phyloP scores from a whole-genome alignment of 2,888 invertebrate genomes.

The Leucoma salicis region DNA sequence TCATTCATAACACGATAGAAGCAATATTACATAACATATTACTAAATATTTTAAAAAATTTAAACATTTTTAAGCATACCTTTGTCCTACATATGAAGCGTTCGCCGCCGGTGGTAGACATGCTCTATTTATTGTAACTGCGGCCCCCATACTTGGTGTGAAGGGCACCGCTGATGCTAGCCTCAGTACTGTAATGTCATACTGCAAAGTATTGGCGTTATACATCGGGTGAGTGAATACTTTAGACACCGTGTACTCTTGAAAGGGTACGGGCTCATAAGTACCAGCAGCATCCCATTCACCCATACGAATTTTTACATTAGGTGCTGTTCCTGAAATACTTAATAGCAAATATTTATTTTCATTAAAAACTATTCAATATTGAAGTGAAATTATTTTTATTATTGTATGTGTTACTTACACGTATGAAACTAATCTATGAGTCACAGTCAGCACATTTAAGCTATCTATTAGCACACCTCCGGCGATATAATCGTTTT shows the following conservation, averaged over 20 bases:
- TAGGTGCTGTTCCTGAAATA: constrained; percentile 71
- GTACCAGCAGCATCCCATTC: constrained; percentile 88
- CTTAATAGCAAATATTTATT: constrained; percentile 31
- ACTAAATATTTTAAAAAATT: too few species aligned
- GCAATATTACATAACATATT: too few species aligned
- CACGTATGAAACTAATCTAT: constrained; percentile 84
- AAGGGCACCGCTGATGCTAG: constrained; percentile 83
- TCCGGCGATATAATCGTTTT: constrained; percentile 86
- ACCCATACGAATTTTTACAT: constrained; percentile 86
- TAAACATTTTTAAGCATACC: too few species aligned
- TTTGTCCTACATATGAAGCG: constrained; percentile 72
- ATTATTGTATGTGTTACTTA: constrained; percentile 56
- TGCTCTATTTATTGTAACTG: constrained; percentile 82
- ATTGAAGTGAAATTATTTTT: not conserved
- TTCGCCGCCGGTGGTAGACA: constrained; percentile 79
- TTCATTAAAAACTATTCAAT: not conserved
- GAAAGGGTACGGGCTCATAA: constrained; percentile 84
- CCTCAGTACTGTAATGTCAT: constrained; percentile 90
- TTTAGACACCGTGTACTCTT: constrained; percentile 82
- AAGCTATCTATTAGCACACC: constrained; percentile 86
- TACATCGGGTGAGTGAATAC: constrained; percentile 85
- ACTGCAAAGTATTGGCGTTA: constrained; percentile 87
- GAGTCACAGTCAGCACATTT: constrained; percentile 88
- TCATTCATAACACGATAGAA: too few species aligned
- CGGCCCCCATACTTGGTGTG: constrained; percentile 64